These are phyloP conservation scores for Diogma glabrata DNA, from an alignment of 2,888 invertebrate species.

Conservation along the genomic window DNA sequence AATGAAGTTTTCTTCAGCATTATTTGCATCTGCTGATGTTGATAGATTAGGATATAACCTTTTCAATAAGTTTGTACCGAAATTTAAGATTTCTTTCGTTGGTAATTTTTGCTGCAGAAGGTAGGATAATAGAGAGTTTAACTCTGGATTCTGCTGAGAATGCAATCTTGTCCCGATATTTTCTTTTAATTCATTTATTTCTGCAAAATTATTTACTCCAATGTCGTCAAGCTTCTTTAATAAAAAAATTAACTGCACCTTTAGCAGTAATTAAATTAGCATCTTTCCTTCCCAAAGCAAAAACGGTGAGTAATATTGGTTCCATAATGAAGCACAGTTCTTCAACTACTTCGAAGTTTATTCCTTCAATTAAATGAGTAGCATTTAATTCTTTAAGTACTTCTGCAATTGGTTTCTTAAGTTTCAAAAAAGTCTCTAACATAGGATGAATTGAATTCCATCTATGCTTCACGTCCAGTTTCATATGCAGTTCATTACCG, in stretches of 20 bases:
- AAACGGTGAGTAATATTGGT: neutral
- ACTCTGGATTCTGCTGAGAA: too few species aligned
- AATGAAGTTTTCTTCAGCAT: neutral
- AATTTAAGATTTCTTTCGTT: conserved; percentile 2
- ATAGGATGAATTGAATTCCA: neutral
- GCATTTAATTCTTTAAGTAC: neutral
- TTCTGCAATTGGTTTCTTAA: neutral
- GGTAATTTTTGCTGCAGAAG: neutral
- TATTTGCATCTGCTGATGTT: conserved; percentile 1
- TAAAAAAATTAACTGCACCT: neutral
- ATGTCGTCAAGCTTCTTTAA: neutral
- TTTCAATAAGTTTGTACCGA: conserved; percentile 1
- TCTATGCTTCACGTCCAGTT: conserved; percentile 1
- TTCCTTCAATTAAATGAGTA: neutral
- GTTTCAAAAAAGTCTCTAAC: neutral
- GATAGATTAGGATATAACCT: neutral
- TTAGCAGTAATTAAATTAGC: neutral
- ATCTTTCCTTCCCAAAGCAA: too few species aligned
- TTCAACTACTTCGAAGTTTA: neutral
- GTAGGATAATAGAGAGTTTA: too few species aligned
- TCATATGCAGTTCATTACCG: neutral
- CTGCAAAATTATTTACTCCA: too few species aligned
- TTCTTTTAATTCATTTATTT: too few species aligned
- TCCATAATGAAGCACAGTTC: neutral
- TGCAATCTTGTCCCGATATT: too few species aligned